Conservation (phyloP, 37 sponge, comb jelly and placozoan species). For the Hexactinellida sp. region DNA sequence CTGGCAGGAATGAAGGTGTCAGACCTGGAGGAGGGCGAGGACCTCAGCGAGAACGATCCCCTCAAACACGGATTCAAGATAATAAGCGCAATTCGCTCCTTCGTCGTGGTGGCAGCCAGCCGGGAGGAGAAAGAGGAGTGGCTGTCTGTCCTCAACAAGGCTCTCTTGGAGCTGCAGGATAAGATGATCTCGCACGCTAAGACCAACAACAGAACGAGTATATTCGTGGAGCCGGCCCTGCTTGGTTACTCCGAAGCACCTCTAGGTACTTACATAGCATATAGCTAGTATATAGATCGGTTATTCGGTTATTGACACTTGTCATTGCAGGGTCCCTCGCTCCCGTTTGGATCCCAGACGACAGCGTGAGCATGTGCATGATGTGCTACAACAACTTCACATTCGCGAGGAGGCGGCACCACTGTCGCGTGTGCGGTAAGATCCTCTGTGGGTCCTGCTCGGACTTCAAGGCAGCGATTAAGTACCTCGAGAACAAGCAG, state of each 20-base stretch:
- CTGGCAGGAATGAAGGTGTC: background rate
- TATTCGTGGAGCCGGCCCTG: background rate
- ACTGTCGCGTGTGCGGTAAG: constrained; percentile 93
- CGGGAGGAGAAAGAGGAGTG: constrained; percentile 58
- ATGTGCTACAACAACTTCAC: constrained; percentile 64
- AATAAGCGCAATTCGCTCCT: constrained; percentile 43
- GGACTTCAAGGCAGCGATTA: background rate
- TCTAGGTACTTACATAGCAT: background rate
- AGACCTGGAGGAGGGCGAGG: constrained; percentile 23
- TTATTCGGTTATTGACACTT: background rate
- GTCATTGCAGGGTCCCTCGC: constrained; percentile 22
- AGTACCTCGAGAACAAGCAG: background rate
- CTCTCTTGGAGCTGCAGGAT: background rate
- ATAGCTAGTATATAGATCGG: background rate
- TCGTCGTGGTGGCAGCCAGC: constrained; percentile 46
- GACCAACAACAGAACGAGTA: background rate
- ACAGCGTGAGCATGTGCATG: constrained; percentile 87
- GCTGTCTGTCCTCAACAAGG: constrained; percentile 28
- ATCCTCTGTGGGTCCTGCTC: constrained; percentile 19
- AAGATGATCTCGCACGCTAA: background rate
- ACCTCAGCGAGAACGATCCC: constrained; percentile 34
- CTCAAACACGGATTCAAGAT: constrained; percentile 44
- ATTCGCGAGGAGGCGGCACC: constrained; percentile 66
- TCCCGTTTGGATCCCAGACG: constrained; percentile 86
- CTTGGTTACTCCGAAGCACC: background rate